Evolutionary conservation across 2,113 vertebrate genomes (phyloP).

Genomic region (Oncorhynchus nerka): DNA sequence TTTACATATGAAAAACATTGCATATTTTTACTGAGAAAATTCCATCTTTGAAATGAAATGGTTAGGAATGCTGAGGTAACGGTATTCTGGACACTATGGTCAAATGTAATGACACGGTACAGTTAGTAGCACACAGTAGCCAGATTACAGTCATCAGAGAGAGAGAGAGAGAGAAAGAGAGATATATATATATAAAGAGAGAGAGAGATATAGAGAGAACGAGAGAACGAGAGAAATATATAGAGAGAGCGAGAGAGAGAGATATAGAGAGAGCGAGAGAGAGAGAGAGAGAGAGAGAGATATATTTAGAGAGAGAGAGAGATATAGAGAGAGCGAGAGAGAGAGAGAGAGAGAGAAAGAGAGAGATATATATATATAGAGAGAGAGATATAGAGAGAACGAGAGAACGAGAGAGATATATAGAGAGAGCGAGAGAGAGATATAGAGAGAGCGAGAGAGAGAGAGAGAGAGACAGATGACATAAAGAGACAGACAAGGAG

Average conservation of each 20-base stretch:
- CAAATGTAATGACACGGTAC: constrained; percentile 35
- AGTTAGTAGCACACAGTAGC: neutral
- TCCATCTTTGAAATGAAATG: constrained; percentile 27
- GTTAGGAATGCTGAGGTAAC: constrained; percentile 53
- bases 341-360: too few relatives aligned
- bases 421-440: neutral
- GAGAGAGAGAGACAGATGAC: too few relatives aligned
- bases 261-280: too few relatives aligned
- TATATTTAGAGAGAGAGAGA: fast-evolving
- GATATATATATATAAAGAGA: too few relatives aligned
- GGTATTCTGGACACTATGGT: constrained; percentile 22
- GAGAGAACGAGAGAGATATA: neutral
- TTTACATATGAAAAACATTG: constrained; percentile 10
- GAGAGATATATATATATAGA: too few relatives aligned
- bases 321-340: too few relatives aligned
- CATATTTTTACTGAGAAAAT: constrained; percentile 10
- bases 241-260: too few relatives aligned
- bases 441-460: too few relatives aligned
- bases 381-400: too few relatives aligned
- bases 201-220: too few relatives aligned
- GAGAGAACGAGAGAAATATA: too few relatives aligned
- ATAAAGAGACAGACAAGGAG: too few relatives aligned
- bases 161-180: neutral
- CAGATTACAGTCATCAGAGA: constrained; percentile 6
- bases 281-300: neutral